These are phyloP conservation scores for Liasis olivaceus DNA, from an alignment of 2,797 vertebrate species.

Conservation along the genomic window DNA sequence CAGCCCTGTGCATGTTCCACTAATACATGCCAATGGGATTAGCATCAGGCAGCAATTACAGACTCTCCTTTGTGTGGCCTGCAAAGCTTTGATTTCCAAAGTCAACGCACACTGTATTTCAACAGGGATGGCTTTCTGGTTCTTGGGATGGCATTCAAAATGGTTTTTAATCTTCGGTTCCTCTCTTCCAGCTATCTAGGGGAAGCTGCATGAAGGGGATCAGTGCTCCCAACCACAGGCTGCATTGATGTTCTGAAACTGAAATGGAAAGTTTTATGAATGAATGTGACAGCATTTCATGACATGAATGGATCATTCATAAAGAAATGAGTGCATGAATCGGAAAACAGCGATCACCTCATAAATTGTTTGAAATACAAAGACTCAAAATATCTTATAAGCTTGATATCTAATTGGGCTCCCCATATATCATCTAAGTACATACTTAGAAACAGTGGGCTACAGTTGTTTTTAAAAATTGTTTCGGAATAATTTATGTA, in stretches of 20 bases:
- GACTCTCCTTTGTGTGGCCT: constrained; percentile 65
- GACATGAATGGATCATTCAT: neutral
- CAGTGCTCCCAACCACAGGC: neutral
- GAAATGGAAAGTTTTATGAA: constrained; percentile 12
- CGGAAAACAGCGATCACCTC: neutral
- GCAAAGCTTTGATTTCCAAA: constrained; percentile 66
- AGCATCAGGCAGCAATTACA: constrained; percentile 73
- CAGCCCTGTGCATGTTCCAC: constrained; percentile 58
- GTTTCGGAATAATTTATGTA: neutral
- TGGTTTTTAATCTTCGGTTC: constrained; percentile 13
- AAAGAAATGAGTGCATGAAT: neutral
- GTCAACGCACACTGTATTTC: constrained; percentile 58
- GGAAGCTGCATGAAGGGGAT: neutral
- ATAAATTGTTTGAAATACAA: neutral
- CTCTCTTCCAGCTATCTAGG: neutral
- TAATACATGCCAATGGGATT: constrained; percentile 70
- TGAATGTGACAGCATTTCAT: neutral
- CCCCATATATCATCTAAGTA: neutral
- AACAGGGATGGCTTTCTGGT: constrained; percentile 31
- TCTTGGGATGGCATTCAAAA: constrained; percentile 29
- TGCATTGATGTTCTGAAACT: constrained; percentile 18
- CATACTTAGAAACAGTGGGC: neutral
- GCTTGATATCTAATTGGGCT: neutral
- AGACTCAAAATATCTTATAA: neutral
- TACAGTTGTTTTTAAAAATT: neutral